Evolutionary conservation across 2,888 invertebrate species (phyloP), one percentile per base, ranked within the genome.

Genomic region (Actias luna): DNA sequence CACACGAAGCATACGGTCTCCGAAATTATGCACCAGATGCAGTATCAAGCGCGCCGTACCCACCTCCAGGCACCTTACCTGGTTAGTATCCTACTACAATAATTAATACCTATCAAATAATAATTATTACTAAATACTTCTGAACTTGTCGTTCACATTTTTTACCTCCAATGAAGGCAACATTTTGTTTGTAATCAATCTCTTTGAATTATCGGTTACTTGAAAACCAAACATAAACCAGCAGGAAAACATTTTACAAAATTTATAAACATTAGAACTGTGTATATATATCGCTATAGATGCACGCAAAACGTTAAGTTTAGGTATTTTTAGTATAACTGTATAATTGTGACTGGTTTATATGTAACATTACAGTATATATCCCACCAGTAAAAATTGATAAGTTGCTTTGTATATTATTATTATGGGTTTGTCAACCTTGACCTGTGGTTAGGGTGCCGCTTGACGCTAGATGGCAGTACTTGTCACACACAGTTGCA

Each of bases 11-110:
- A 63, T 96, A 96, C 82, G 95, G 95, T 62, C 94, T 96, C 63
- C 94, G 96, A 78, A 96, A 95, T 88, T 96, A 96, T 85, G 94
- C 93, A 62, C 95, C 95, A 2, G 96, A 96, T 84, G 94, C 95
- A 58, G 96, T 96, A 70, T 95, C 95, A 75, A 95, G 95, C 76
- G 95, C 95, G 65, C 96, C 96, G 52, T 96, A 96, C 79, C 95
- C 96, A 79, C 95, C 96, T 79, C 95, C 96, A 94, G 96, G 96
- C 94, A 94, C 94, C 81, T 74, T 92, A 67, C 92, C 92, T 78
- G 92, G 92, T 92, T 69, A 89, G 92, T 93, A 93, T 82, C 80
- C 68, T 60, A n/a, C n/a, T n/a, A n/a, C n/a, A n/a, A n/a, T n/a
- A n/a, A n/a, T n/a, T n/a, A n/a, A n/a, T n/a, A n/a, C n/a, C n/a